Evolutionary conservation across 2,113 vertebrate genomes (phyloP).

Genomic region (Piprites chloris): DNA sequence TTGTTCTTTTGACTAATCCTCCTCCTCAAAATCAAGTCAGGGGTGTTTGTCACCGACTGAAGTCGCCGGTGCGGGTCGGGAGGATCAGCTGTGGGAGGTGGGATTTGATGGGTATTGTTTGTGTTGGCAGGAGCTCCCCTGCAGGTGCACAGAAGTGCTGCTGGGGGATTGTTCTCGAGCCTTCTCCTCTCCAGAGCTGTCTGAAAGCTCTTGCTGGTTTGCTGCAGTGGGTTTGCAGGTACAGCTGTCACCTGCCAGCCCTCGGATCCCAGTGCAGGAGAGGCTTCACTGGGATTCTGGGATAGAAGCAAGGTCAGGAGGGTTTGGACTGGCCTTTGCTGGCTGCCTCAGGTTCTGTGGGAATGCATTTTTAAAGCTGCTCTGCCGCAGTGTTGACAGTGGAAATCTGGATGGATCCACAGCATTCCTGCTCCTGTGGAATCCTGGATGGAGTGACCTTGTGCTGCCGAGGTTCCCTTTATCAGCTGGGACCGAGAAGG

Average conservation of each 20-base stretch:
- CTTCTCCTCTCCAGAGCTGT: not conserved
- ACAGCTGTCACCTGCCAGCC: not conserved
- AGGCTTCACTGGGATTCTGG: not conserved
- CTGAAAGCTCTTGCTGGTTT: not conserved
- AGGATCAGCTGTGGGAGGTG: not conserved
- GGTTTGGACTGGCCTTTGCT: not conserved
- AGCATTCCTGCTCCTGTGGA: not conserved
- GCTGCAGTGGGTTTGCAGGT: not conserved
- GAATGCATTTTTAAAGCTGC: not conserved
- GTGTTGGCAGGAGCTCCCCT: not conserved
- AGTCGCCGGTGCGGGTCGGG: fast-evolving
- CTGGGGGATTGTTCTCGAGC: not conserved
- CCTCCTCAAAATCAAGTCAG: not conserved
- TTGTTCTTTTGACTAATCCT: not conserved
- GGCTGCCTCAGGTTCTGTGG: not conserved
- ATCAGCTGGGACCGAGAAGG: not conserved
- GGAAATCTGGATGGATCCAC: not conserved
- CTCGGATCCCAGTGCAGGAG: fast-evolving
- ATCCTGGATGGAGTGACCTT: not conserved
- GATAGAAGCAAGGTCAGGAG: not conserved
- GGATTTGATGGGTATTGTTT: not conserved
- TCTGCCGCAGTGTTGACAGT: not conserved
- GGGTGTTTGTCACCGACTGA: not conserved
- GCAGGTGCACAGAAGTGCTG: not conserved
- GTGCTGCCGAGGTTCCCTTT: not conserved